Evolutionary conservation across 2,888 invertebrate genomes (phyloP).

Genomic region (Lithophane semibrunnea): DNA sequence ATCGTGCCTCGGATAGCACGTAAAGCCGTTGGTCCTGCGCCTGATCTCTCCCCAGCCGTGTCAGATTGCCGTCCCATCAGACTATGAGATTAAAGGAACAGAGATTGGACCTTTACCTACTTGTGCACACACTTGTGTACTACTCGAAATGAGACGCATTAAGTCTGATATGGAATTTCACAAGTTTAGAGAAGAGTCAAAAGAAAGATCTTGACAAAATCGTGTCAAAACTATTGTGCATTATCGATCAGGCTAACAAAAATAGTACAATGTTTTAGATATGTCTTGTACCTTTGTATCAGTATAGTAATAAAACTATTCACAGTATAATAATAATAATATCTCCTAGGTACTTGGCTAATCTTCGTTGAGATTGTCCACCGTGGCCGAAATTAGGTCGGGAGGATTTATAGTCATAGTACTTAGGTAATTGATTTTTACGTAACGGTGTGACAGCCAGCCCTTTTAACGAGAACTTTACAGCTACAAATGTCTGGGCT

Average conservation of each 20-base stretch:
- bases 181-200: too few relatives aligned
- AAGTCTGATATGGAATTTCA: too few relatives aligned
- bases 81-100: background rate
- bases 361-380: background rate
- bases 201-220: too few relatives aligned
- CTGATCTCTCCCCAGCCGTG: background rate
- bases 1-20: background rate
- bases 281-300: too few relatives aligned
- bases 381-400: background rate
- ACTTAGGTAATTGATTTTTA: background rate
- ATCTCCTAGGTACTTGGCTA: background rate
- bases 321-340: background rate
- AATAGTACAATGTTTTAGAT: too few relatives aligned
- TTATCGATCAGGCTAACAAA: too few relatives aligned
- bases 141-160: too few relatives aligned
- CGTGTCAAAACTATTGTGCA: too few relatives aligned
- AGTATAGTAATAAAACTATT: too few relatives aligned
- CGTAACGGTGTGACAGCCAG: conserved; percentile 49
- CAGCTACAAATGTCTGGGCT: conserved; percentile 57
- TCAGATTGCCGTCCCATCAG: background rate
- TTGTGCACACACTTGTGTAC: too few relatives aligned
- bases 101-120: too few relatives aligned
- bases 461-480: conserved; percentile 53
- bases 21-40: background rate
- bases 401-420: background rate